Evolutionary conservation across 2,113 vertebrate genomes (phyloP), one percentile per base, ranked within the genome.

Genomic region (Zosterops japonicus): DNA sequence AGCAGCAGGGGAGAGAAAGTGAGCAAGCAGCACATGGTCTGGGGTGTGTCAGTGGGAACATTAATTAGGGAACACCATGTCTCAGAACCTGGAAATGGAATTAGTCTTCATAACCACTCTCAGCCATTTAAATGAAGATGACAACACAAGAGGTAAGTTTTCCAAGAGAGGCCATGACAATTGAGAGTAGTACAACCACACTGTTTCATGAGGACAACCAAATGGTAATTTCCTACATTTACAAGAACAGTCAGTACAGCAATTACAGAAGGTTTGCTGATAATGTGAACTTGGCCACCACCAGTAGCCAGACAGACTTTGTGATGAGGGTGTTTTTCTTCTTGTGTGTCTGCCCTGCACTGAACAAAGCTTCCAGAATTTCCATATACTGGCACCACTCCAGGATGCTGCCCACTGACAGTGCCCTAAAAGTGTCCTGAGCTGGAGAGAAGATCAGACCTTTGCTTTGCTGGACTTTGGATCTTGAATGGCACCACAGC

Each of bases 241-340:
- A 61, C 42, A 41, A 50, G 41, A 49, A 64, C 65, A 60, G 14
- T 11, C 18, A 12, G 20, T 33, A 35, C 1, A 39, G 50, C 22
- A 70, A 8, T 4, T 60, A 59, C 44, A 78, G 71, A 67, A 57
- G 25, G 31, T 49, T 21, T 49, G 76, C 21, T 46, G 55, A 50
- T 0, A 4, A 31, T 0, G 0, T 17, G 36, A 64, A 25, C 24
- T 28, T 2, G 0, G 44, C 39, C 19, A 31, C 22, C 35, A 59
- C 27, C 50, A 46, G 29, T 20, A 83, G 64, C 47, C 1, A 4
- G n/a, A 31, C 1, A 2, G 23, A 17, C 8, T 27, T 56, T 47
- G 25, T 22, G 14, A 25, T 2, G 2, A 42, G 9, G 3, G 8
- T 2, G 6, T 19, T 59, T 79, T 59, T 31, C 14, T 60, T 55